A percentile compares a stretch with the other conserved stretches of the same genome.
Evolutionary conservation across 2,888 invertebrate species (phyloP).

Genomic region (Rhorus exstirpatorius): DNA sequence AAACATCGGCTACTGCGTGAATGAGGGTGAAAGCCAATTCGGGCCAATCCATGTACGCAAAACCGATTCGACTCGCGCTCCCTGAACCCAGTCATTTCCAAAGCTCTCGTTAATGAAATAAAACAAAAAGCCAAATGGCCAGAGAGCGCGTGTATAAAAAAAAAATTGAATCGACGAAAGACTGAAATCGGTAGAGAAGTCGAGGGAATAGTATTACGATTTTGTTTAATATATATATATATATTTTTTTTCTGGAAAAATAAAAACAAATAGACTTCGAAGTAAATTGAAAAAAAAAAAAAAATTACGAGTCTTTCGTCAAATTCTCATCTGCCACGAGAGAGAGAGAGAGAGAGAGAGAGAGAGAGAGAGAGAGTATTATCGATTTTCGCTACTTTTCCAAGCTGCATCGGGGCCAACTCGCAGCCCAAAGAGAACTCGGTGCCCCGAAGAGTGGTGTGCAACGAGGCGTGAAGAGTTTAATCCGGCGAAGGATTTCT

Average conservation of each 20-base stretch:
- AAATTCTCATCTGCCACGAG: slow-evolving; percentile 21
- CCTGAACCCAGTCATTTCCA: neutral
- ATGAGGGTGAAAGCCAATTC: slow-evolving; percentile 54
- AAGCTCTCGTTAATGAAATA: slow-evolving; percentile 57
- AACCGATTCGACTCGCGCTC: slow-evolving; percentile 48
- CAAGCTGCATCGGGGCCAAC: slow-evolving; percentile 21
- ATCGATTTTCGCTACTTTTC: slow-evolving; percentile 58
- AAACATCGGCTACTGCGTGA: slow-evolving; percentile 17
- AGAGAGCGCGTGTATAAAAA: slow-evolving; percentile 45
- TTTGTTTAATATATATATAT: neutral
- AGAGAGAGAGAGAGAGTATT: slow-evolving; percentile 24
- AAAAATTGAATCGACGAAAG: slow-evolving; percentile 22
- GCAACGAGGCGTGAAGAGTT: slow-evolving; percentile 63
- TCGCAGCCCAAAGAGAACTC: slow-evolving; percentile 10
- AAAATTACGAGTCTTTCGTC: slow-evolving; percentile 8
- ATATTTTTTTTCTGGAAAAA: neutral
- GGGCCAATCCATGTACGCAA: slow-evolving; percentile 52
- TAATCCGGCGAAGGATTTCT: slow-evolving; percentile 57
- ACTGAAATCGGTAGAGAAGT: neutral
- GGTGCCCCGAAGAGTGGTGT: slow-evolving; percentile 22
- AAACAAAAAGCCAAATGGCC: slow-evolving; percentile 39
- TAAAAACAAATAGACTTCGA: too few relatives aligned
- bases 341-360: too few relatives aligned
- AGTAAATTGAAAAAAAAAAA: slow-evolving; percentile 21
- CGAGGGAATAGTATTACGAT: neutral